These are phyloP conservation scores for Allygus modestus DNA, from an alignment of 2,888 invertebrate species.

Conservation along the genomic window DNA sequence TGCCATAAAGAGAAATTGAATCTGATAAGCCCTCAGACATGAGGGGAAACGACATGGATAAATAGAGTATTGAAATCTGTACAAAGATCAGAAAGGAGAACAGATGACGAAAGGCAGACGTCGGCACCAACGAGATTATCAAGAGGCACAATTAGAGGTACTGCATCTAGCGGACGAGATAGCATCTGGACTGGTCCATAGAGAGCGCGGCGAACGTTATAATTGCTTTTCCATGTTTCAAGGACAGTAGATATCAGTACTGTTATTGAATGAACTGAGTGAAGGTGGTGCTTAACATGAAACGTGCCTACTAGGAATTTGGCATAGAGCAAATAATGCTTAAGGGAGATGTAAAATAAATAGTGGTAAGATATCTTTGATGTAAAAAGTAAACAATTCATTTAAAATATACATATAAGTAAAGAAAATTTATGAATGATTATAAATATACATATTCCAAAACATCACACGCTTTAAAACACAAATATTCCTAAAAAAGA, in stretches of 20 bases:
- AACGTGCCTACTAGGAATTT: no score
- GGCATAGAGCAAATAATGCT: no score
- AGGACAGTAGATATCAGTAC: not conserved
- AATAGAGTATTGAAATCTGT: constrained; percentile 37
- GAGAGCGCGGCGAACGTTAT: not conserved
- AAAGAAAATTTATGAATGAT: no score
- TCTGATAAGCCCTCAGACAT: constrained; percentile 18
- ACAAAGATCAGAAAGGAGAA: constrained; percentile 4
- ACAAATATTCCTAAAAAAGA: no score
- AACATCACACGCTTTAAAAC: no score
- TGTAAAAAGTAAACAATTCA: no score
- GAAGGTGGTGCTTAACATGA: no score
- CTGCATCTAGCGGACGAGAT: constrained; percentile 35
- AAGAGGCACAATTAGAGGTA: not conserved
- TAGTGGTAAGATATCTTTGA: no score
- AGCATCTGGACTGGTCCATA: not conserved
- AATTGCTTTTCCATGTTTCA: constrained; percentile 16
- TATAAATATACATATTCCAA: no score
- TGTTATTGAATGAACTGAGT: no score
- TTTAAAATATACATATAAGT: no score
- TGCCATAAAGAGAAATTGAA: constrained; percentile 26
- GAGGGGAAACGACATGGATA: constrained; percentile 30
- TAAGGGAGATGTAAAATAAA: no score
- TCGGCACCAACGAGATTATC: constrained; percentile 40
- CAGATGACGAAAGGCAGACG: constrained; percentile 33